Conservation (phyloP, 2,888 invertebrate genomes). For the Conchocele bisecta region DNA sequence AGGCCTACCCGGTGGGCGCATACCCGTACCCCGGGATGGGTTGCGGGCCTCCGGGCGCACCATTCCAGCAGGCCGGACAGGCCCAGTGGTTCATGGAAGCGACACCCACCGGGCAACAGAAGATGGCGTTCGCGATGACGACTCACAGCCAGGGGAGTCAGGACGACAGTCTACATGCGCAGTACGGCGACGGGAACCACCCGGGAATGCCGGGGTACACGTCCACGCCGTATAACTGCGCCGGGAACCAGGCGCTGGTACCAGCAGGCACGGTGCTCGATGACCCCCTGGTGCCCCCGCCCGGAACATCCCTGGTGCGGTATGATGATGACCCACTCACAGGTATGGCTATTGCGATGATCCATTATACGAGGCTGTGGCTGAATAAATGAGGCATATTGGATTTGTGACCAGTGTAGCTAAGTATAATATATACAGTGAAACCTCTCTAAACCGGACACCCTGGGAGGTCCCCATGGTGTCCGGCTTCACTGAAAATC, state of each 20-base stretch:
- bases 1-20: constrained; percentile 29
- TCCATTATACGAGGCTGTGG: too few species aligned
- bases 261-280: constrained; percentile 64
- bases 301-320: constrained; percentile 68
- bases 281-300: constrained; percentile 66
- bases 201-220: constrained; percentile 65
- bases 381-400: too few species aligned
- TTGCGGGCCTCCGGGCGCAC: constrained; percentile 29
- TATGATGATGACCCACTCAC: constrained; percentile 70
- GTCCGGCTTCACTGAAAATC: too few species aligned
- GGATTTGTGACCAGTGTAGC: too few species aligned
- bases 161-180: constrained; percentile 26
- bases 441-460: too few species aligned
- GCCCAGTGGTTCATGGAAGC: constrained; percentile 72
- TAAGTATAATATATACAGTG: too few species aligned
- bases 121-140: constrained; percentile 66
- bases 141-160: constrained; percentile 47
- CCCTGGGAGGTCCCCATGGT: too few species aligned
- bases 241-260: constrained; percentile 43
- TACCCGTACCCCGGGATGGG: constrained; percentile 25
- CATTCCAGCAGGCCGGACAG: constrained; percentile 63
- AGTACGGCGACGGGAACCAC: too few species aligned
- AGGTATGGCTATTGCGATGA: too few species aligned
- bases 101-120: constrained; percentile 58
- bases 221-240: constrained; percentile 63